Percentiles rank a stretch among this genome's conserved stretches.
Conservation (phyloP, 2,797 vertebrate genomes). For the Manis pentadactyla region DNA sequence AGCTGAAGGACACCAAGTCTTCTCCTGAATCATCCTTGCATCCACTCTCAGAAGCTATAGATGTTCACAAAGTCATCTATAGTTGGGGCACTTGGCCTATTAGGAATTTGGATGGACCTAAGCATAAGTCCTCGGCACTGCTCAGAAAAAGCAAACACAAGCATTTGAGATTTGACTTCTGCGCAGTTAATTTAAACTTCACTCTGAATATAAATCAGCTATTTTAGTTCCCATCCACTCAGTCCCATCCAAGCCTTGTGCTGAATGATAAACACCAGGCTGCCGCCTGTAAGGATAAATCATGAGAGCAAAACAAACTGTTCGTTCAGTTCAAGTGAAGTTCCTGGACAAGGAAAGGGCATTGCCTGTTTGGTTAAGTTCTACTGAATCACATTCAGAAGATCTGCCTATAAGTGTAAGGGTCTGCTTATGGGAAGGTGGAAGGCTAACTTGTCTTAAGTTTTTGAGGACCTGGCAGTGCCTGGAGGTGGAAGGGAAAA, state of each 20-base stretch:
- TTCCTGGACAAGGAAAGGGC: slow-evolving; percentile 63
- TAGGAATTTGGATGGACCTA: slow-evolving; percentile 73
- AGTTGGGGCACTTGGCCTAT: slow-evolving; percentile 69
- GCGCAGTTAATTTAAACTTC: slow-evolving; percentile 73
- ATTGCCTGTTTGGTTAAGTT: neutral
- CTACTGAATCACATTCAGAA: neutral
- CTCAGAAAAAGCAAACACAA: slow-evolving; percentile 72
- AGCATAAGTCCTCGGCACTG: slow-evolving; percentile 63
- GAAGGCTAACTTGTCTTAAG: neutral
- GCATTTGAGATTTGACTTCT: slow-evolving; percentile 64
- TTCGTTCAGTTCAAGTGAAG: slow-evolving; percentile 70
- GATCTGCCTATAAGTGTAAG: neutral
- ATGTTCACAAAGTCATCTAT: neutral
- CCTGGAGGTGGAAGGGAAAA: neutral
- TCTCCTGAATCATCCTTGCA: slow-evolving; percentile 50
- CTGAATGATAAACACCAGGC: slow-evolving; percentile 76
- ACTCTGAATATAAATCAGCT: slow-evolving; percentile 72
- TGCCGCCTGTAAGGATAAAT: slow-evolving; percentile 72
- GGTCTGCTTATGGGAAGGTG: neutral
- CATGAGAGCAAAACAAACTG: slow-evolving; percentile 50
- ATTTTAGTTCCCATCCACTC: slow-evolving; percentile 70
- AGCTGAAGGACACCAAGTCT: slow-evolving; percentile 63
- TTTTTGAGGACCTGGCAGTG: neutral
- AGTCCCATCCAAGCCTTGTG: slow-evolving; percentile 1
- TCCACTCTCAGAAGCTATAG: accelerated